Evolutionary conservation across 2,888 invertebrate species (phyloP).

Genomic region (Aelia acuminata): DNA sequence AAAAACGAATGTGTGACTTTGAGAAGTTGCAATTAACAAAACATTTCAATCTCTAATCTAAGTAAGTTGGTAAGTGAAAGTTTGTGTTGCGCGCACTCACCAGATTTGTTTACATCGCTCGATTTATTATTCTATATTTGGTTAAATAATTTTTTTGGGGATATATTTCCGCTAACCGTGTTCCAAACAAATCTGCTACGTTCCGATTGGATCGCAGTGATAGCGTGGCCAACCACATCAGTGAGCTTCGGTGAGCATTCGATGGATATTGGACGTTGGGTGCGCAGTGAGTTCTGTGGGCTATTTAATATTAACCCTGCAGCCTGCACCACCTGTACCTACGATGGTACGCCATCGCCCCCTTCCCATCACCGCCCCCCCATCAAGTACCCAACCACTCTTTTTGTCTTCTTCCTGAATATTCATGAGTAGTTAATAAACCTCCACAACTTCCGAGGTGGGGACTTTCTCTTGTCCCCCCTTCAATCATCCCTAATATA

Average conservation of each 20-base stretch:
- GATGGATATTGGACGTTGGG: not conserved
- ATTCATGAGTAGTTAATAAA: constrained; percentile 25
- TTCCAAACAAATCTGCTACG: not conserved
- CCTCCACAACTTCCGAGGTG: not conserved
- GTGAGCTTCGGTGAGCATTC: not conserved
- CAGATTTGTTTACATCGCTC: too few species aligned
- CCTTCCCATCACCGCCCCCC: not conserved
- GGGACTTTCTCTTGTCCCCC: not conserved
- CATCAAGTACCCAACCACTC: too few species aligned
- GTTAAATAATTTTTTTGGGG: not conserved
- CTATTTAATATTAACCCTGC: not conserved
- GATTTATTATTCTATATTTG: not conserved
- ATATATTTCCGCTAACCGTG: not conserved
- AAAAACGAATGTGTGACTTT: too few species aligned
- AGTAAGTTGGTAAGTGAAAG: too few species aligned
- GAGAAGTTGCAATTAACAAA: too few species aligned
- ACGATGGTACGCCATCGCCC: not conserved
- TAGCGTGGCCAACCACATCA: not conserved
- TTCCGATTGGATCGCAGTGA: not conserved
- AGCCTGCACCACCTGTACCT: not conserved
- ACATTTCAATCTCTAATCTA: too few species aligned
- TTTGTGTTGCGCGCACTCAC: too few species aligned
- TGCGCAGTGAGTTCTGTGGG: not conserved
- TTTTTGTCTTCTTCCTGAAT: not conserved
- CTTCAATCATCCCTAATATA: not conserved